Conservation (phyloP, 1,140 invertebrate species). For the Orussus abietinus region DNA sequence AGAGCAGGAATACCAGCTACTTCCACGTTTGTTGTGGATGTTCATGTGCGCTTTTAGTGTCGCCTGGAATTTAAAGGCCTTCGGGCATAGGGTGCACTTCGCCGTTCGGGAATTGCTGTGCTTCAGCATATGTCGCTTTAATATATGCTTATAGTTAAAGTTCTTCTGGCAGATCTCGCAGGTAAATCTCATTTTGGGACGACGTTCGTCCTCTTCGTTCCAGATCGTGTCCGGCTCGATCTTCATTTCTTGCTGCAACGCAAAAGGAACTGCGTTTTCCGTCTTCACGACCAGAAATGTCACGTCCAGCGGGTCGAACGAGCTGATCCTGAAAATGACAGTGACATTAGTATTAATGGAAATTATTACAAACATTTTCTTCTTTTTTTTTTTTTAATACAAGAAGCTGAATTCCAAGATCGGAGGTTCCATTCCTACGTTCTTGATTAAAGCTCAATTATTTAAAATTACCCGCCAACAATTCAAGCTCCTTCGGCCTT, state of each 20-base stretch:
- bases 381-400: too few species aligned
- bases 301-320: not conserved
- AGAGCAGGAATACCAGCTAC: too few species aligned
- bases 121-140: not conserved
- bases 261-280: conserved; percentile 40
- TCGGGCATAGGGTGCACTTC: not conserved
- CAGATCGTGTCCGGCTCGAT: not conserved
- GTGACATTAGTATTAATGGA: too few species aligned
- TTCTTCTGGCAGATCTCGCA: not conserved
- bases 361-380: too few species aligned
- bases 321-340: not conserved
- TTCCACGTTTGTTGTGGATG: too few species aligned
- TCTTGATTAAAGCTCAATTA: too few species aligned
- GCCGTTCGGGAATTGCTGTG: not conserved
- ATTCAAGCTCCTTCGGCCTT: too few species aligned
- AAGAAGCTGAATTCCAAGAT: too few species aligned
- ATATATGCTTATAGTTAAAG: not conserved
- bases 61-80: not conserved
- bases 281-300: conserved; percentile 10
- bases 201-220: not conserved
- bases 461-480: too few species aligned
- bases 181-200: not conserved
- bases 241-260: conserved; percentile 14
- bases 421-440: too few species aligned
- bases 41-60: not conserved